Evolutionary conservation across 2,888 invertebrate species (phyloP).

Genomic region (Andrena camellia): DNA sequence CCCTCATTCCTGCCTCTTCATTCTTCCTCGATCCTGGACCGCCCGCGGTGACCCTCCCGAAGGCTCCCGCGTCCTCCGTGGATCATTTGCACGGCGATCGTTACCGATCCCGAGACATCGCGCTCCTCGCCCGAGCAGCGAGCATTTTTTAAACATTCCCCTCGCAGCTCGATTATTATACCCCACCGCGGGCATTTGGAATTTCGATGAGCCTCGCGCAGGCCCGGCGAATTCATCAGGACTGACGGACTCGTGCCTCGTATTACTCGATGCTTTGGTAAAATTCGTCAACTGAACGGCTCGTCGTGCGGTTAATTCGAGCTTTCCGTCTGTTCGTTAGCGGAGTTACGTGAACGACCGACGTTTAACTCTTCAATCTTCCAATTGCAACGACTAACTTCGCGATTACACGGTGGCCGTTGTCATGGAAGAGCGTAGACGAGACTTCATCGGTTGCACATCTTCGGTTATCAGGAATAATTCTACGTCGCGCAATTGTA

Average conservation of each 20-base stretch:
- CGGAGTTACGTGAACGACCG: not conserved
- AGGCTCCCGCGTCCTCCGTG: conserved; percentile 63
- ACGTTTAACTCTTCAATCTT: not conserved
- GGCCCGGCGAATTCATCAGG: not conserved
- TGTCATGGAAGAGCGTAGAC: too few species aligned
- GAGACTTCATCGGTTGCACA: too few species aligned
- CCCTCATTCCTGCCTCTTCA: conserved; percentile 48
- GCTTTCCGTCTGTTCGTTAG: too few species aligned
- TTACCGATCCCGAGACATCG: conserved; percentile 56
- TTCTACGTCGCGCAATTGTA: too few species aligned
- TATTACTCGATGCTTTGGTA: too few species aligned
- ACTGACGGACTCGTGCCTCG: too few species aligned
- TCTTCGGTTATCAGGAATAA: too few species aligned
- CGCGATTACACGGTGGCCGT: too few species aligned
- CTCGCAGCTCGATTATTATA: not conserved
- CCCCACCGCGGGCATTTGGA: not conserved
- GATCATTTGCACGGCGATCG: conserved; percentile 67
- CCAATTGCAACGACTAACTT: not conserved
- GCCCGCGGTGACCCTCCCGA: conserved; percentile 65
- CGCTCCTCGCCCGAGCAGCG: conserved; percentile 6
- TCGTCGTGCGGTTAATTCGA: too few species aligned
- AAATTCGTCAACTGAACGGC: too few species aligned
- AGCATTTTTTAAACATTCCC: not conserved
- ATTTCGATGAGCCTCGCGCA: not conserved
- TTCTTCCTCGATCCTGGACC: conserved; percentile 64